These are phyloP conservation scores for Eueides isabella DNA, from an alignment of 1,140 invertebrate genomes.

Conservation along the genomic window DNA sequence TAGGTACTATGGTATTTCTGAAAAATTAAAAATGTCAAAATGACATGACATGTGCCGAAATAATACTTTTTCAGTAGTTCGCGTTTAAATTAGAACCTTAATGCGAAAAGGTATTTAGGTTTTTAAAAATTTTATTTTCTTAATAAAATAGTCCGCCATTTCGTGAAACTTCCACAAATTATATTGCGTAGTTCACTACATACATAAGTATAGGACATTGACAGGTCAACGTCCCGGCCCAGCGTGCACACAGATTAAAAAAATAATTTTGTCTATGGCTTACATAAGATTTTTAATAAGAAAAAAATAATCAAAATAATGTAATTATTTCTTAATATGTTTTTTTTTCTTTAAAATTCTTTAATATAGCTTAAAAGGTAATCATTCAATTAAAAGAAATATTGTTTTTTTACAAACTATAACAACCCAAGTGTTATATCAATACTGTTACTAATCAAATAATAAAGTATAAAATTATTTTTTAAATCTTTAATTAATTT, in stretches of 20 bases:
- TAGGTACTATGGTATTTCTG: constrained; percentile 36
- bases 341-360: no score
- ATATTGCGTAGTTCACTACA: constrained; percentile 17
- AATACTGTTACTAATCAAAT: constrained; percentile 23
- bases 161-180: constrained; percentile 20
- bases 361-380: no score
- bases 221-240: constrained; percentile 14
- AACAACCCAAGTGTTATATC: constrained; percentile 20
- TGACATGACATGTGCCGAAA: constrained; percentile 24
- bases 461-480: not conserved
- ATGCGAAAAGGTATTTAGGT: not conserved
- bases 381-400: no score
- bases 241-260: constrained; percentile 11
- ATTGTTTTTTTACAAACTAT: no score
- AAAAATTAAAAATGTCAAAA: constrained; percentile 44
- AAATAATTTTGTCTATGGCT: constrained; percentile 15
- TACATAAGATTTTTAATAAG: no score
- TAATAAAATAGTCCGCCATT: constrained; percentile 37
- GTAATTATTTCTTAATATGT: no score
- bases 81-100: not conserved
- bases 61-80: not conserved
- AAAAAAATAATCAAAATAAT: not conserved
- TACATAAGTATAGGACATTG: constrained; percentile 14
- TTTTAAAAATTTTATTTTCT: constrained; percentile 10
- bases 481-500: constrained; percentile 32